Base-by-base conservation (phyloP, 1,140 invertebrate species). In the Probaryconus sp. region DNA sequence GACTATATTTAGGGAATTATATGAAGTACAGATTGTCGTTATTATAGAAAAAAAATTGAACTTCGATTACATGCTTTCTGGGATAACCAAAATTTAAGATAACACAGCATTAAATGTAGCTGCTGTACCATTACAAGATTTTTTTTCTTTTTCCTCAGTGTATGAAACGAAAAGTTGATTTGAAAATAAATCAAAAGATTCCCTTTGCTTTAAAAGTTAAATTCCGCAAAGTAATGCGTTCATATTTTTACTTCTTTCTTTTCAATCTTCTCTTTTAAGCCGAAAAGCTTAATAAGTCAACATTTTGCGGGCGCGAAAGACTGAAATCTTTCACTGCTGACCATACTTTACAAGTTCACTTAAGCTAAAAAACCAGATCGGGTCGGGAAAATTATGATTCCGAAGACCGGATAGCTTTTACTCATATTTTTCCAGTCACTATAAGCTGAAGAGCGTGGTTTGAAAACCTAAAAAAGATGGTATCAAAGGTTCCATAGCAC, bases 341-440 rank as follows among this genome's bases (percentile, higher is more conserved):
- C 67, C 67, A 69, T 61, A 61, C 53, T 69, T 69, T 69, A 47
- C 47, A 61, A 69, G 67, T 50, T 55, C 51, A 63, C 48, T 45
- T 31, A 63, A 71, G 50, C 35, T 71, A 14, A 63, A 71, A 70
- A 71, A 71, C 20, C 43, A 71, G 68, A 71, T 63, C 68, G 21
- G 55, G 35, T 51, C 21, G 21, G 21, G 21, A 7, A 65, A 72
- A 72, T 72, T 65, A 72, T 71, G 68, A 71, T 71, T 71, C 37
- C 30, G 45, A 58, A 64, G 28, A 45, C 20, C 35, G 56, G 48
- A 56, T 47, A 14, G 43, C 18, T 48, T 58, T 56, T 2, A 26
- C 38, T 71, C 68, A 33, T 63, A 61, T 28, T 45, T 71, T 56
- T 17, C 31, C 0, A 20, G 28, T 33, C 56, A 37, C 10, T 58